Evolutionary conservation across 2,113 vertebrate species (phyloP).

Genomic region (Osmerus eperlanus): DNA sequence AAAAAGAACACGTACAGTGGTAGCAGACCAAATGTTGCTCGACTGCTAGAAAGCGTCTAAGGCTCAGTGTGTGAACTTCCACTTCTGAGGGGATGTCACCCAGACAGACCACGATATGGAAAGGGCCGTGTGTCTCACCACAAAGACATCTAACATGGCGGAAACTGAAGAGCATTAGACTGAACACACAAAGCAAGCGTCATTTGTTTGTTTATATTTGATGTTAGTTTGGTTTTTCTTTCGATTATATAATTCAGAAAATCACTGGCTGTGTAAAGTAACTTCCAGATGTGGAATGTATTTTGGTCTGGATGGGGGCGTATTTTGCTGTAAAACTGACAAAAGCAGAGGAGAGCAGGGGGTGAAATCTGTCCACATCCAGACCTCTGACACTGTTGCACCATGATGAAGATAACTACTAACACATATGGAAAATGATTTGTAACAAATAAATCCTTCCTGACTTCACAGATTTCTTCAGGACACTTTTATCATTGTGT

Average conservation of each 20-base stretch:
- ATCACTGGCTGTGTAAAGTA: neutral
- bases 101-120: neutral
- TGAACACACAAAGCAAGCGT: neutral
- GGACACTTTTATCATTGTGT: neutral
- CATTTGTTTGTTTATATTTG: neutral
- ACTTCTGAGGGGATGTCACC: too few species aligned
- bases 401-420: too few species aligned
- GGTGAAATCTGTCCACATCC: too few species aligned
- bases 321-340: neutral
- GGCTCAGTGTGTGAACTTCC: too few species aligned
- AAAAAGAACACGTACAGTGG: neutral
- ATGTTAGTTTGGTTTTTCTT: neutral
- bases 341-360: too few species aligned
- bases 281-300: conserved; percentile 4
- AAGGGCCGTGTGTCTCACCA: neutral
- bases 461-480: neutral
- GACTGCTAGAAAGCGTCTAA: neutral
- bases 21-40: neutral
- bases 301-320: neutral
- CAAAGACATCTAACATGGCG: neutral
- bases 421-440: too few species aligned
- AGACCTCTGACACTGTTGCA: too few species aligned
- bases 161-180: neutral
- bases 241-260: neutral
- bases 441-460: neutral